Conservation (phyloP, 2,888 invertebrate species). For the Melieria omissa region DNA sequence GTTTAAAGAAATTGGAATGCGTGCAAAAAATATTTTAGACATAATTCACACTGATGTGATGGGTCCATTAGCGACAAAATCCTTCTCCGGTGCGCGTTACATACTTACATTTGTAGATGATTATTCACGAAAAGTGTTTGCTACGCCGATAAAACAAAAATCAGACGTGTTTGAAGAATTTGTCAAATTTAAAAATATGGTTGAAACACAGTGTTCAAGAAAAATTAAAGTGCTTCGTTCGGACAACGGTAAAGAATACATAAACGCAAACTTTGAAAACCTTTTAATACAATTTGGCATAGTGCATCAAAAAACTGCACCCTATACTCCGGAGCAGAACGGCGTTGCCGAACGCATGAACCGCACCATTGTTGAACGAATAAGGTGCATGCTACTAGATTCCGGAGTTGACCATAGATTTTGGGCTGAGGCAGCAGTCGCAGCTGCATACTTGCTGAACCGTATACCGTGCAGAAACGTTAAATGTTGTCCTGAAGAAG, state of each 20-base stretch:
- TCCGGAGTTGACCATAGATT: conserved; percentile 24
- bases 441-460: conserved; percentile 28
- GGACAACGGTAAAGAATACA: conserved; percentile 44
- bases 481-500: conserved; percentile 10
- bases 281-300: conserved; percentile 42
- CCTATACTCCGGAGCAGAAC: conserved; percentile 46
- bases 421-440: conserved; percentile 31
- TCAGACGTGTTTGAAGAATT: conserved; percentile 44
- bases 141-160: conserved; percentile 38
- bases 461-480: conserved; percentile 21
- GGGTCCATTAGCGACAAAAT: not conserved
- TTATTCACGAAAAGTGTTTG: conserved; percentile 41
- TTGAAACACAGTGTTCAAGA: conserved; percentile 43
- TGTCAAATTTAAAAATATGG: conserved; percentile 40
- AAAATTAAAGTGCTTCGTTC: conserved; percentile 43
- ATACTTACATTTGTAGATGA: conserved; percentile 33
- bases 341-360: conserved; percentile 44
- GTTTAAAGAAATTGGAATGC: conserved; percentile 4
- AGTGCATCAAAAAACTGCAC: conserved; percentile 43
- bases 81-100: conserved; percentile 24
- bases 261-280: conserved; percentile 35
- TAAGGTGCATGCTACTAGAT: conserved; percentile 42
- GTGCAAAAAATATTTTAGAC: conserved; percentile 1
- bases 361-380: conserved; percentile 42
- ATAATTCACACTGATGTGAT: conserved; percentile 11